Base-by-base conservation (phyloP, 2,797 vertebrate species). In the Argya squamiceps region DNA sequence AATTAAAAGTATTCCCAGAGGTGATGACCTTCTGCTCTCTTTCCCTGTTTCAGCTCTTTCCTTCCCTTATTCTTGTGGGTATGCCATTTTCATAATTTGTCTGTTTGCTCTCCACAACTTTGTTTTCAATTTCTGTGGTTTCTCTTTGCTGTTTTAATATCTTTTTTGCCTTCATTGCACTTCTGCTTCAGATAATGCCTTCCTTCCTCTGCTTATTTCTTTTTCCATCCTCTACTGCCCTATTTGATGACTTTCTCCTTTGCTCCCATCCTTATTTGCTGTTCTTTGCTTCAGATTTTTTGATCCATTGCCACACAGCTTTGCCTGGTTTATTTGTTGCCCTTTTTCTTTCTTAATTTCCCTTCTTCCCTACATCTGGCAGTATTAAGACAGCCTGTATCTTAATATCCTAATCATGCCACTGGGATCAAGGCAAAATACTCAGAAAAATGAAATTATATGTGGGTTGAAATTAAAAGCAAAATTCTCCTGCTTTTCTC, bases 201-300 rank as follows among this genome's bases (percentile, higher is more conserved):
- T 16, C 17, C 27, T 87, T 93, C 37, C 41, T 71, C 64, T 87
- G 43, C 37, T 87, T 86, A 87, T 85, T 93, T 93, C 41, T 84
- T 84, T 93, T 93, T 95, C 62, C 86, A 81, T 89, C 62, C 75
- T 88, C 59, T 86, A 23, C 32, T 93, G 41, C 83, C 73, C 92
- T 81, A 68, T 84, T 80, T 67, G 83, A 76, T 94, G 77, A 56
- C 64, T 93, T 92, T 65, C 36, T 82, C 39, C 80, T 79, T 85
- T 89, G 15, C 24, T 91, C 4, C 70, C 9, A 68, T 84, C 47
- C 21, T 60, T 89, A 75, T 70, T 91, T 93, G 67, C 75, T 84
- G 29, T 84, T 93, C 71, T 95, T 89, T 95, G 65, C 92, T 94
- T 39, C 7, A 9, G 43, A 65, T 49, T 86, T 88, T 92, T 74